Conservation (phyloP, 2,797 vertebrate species). For the Mormyrus hasselquistii region DNA sequence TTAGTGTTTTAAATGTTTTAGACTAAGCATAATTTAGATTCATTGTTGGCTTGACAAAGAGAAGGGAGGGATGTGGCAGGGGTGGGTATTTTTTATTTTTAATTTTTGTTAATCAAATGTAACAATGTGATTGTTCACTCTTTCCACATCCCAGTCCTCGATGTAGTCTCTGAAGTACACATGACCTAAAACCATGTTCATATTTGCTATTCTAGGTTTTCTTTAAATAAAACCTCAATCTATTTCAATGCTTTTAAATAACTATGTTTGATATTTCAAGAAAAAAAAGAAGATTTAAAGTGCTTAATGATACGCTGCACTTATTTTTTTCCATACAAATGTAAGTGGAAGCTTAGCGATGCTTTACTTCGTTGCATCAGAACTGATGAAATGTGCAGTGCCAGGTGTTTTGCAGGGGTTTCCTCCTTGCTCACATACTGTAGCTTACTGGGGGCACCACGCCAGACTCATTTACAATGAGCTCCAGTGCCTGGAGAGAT, state of each 20-base stretch:
- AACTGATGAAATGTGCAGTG: background rate
- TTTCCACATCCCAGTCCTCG: constrained; percentile 38
- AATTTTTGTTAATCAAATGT: constrained; percentile 49
- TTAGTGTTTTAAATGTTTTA: constrained; percentile 61
- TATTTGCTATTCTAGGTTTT: constrained; percentile 44
- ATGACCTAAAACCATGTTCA: constrained; percentile 56
- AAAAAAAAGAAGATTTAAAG: background rate
- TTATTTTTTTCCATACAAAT: too few relatives aligned
- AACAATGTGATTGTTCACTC: constrained; percentile 56
- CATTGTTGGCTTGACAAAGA: constrained; percentile 53
- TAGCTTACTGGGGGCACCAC: background rate
- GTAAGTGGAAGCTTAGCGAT: background rate
- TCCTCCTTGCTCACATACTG: background rate
- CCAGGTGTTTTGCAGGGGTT: constrained; percentile 10
- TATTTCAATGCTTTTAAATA: constrained; percentile 13
- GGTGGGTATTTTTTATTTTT: background rate
- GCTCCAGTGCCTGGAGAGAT: background rate
- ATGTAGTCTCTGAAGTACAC: constrained; percentile 63
- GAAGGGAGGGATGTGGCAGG: constrained; percentile 40
- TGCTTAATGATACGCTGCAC: background rate
- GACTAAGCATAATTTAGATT: constrained; percentile 58
- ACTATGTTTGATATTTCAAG: background rate
- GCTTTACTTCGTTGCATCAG: background rate
- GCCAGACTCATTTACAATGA: background rate
- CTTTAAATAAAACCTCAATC: constrained; percentile 61